Conservation (phyloP, 2,888 invertebrate species). For the Acanthosoma haemorrhoidale region DNA sequence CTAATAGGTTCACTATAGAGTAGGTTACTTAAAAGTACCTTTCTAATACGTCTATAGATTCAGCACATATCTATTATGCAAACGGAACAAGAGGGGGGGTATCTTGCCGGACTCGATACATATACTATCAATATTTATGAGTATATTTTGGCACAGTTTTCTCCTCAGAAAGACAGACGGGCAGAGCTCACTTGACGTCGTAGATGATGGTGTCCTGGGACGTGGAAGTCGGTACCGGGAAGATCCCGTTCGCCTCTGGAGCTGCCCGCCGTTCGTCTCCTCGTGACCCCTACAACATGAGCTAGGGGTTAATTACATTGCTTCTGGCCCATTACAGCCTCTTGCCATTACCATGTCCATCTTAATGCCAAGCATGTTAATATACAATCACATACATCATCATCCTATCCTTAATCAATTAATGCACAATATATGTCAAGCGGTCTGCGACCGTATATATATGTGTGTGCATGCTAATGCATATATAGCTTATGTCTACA, state of each 20-base stretch:
- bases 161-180: background rate
- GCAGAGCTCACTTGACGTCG: slow-evolving; percentile 39
- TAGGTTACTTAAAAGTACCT: background rate
- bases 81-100: background rate
- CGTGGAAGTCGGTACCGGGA: slow-evolving; percentile 35
- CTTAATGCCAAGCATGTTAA: background rate
- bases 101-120: background rate
- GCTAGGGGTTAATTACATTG: slow-evolving; percentile 23
- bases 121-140: no score
- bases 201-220: slow-evolving; percentile 35
- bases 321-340: background rate
- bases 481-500: no score
- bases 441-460: background rate
- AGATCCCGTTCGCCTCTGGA: slow-evolving; percentile 34
- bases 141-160: background rate
- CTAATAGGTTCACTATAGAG: no score
- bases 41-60: background rate
- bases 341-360: slow-evolving; percentile 6
- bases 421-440: slow-evolving; percentile 1
- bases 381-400: background rate
- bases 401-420: slow-evolving; percentile 7
- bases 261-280: slow-evolving; percentile 17
- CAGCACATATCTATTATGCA: background rate
- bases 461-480: no score
- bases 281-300: slow-evolving; percentile 27